Base-by-base conservation (phyloP, 2,888 invertebrate genomes). In the Amphipyra berbera region DNA sequence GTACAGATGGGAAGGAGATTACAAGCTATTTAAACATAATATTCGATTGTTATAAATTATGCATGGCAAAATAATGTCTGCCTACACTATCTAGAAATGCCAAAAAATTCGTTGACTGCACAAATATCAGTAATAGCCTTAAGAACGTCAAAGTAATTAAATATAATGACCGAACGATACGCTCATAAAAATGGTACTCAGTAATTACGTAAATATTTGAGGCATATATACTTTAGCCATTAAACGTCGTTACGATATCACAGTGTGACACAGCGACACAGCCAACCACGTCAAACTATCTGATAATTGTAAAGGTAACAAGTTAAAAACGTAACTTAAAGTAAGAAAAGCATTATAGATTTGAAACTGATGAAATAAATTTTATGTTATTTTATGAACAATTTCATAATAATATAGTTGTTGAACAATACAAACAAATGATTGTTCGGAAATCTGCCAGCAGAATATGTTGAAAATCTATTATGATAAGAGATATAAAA, bases 1-100 rank as follows among this genome's bases (percentile, higher is more conserved):
- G 79, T 66, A 83, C 93, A 93, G 90, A 79, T 91, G 91, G 67
- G 63, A 76, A 73, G 56, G 79, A 83, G 81, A 87, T 88, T 86
- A 84, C 83, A 82, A 81, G 88, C 87, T 88, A 88, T 89, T 89
- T 87, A 86, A 76, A 71, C 62, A 85, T 82, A 74, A 78, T 68
- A 58, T 58, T 68, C 63, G 73, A 80, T 75, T 75, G 73, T 75
- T 68, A 65, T 63, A 66, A 68, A 61, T 47, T 59, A 53, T 68
- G 64, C 64, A 63, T 61, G 35, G 56, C 49, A 61, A 59, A 74
- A 59, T 52, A 49, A 59, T 44, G 30, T 21, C 35, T 41, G 40
- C 27, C 10, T 49, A 13, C 15, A 13, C 7, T 47, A 55, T 40
- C 40, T 30, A 73, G 52, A 61, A 61, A 56, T 37, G n/a, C 10